Evolutionary conservation across 2,888 invertebrate genomes (phyloP).

Genomic region (Caenorhabditis sp.): DNA sequence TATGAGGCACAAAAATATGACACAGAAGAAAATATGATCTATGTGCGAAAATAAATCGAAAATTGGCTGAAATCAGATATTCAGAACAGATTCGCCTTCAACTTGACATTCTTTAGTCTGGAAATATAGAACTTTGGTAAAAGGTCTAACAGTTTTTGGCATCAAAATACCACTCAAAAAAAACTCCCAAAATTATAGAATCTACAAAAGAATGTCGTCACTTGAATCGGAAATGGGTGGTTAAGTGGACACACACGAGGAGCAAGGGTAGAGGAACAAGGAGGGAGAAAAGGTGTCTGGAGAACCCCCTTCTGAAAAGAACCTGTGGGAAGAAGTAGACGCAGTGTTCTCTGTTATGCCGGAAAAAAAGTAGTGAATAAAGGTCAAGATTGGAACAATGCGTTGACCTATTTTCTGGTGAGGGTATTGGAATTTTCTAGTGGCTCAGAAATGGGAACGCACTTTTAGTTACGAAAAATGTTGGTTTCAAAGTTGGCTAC

Average conservation of each 20-base stretch:
- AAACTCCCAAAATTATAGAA: not conserved
- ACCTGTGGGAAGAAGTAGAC: not conserved
- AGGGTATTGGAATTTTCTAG: no score
- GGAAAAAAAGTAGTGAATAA: no score
- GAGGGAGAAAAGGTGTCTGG: conserved; percentile 15
- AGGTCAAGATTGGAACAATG: no score
- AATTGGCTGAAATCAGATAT: conserved; percentile 12
- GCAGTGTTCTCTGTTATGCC: conserved; percentile 9
- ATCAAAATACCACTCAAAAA: not conserved
- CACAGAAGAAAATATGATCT: conserved; percentile 17
- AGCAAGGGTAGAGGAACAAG: no score
- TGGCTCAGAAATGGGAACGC: no score
- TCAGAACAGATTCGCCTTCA: not conserved
- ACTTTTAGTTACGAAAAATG: no score
- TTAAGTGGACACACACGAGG: conserved; percentile 11
- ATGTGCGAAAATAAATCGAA: conserved; percentile 6
- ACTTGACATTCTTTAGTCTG: not conserved
- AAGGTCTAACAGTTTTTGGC: not conserved
- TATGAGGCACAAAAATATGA: not conserved
- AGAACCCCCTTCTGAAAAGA: not conserved
- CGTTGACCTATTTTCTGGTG: no score
- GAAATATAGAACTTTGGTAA: no score
- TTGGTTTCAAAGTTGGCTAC: no score
- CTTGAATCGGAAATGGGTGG: conserved; percentile 13
- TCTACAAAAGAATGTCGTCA: conserved; percentile 9